A percentile compares a stretch with the other conserved stretches of the same genome.
Evolutionary conservation across 2,797 vertebrate genomes (phyloP).

Genomic region (Enteromius paludinosus): DNA sequence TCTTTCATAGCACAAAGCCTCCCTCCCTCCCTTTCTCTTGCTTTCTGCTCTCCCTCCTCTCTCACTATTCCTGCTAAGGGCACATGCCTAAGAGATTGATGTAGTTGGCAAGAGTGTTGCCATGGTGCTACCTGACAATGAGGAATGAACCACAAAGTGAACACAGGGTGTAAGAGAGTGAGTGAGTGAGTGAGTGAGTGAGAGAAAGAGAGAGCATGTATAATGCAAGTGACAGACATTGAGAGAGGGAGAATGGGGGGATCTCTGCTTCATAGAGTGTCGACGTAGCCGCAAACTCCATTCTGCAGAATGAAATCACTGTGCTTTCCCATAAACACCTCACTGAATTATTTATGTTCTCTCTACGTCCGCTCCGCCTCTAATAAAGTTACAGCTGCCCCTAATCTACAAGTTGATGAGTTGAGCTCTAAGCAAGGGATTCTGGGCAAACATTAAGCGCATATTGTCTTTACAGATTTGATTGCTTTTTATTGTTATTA

Average conservation of each 20-base stretch:
- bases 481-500: slow-evolving; percentile 82
- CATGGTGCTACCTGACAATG: slow-evolving; percentile 71
- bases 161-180: slow-evolving; percentile 22
- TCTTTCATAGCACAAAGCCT: background rate
- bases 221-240: background rate
- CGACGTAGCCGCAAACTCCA: slow-evolving; percentile 65
- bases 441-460: slow-evolving; percentile 78
- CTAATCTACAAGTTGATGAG: slow-evolving; percentile 84
- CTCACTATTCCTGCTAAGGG: slow-evolving; percentile 54
- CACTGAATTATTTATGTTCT: slow-evolving; percentile 87
- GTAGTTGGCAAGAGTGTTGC: slow-evolving; percentile 68
- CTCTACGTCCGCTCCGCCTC: slow-evolving; percentile 65
- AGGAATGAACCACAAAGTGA: slow-evolving; percentile 61
- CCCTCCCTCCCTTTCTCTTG: slow-evolving; percentile 65
- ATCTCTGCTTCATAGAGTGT: slow-evolving; percentile 25
- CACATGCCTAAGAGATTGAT: slow-evolving; percentile 67
- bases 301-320: slow-evolving; percentile 86
- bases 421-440: slow-evolving; percentile 78
- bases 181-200: background rate
- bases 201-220: background rate
- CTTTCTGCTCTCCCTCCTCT: background rate
- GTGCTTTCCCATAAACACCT: slow-evolving; percentile 73
- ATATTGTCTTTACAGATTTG: slow-evolving; percentile 82
- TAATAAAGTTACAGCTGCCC: slow-evolving; percentile 85
- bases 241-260: background rate